Base-by-base conservation (phyloP, 92 coral and sea anemone species). In the Parazoanthus atlanticus region DNA sequence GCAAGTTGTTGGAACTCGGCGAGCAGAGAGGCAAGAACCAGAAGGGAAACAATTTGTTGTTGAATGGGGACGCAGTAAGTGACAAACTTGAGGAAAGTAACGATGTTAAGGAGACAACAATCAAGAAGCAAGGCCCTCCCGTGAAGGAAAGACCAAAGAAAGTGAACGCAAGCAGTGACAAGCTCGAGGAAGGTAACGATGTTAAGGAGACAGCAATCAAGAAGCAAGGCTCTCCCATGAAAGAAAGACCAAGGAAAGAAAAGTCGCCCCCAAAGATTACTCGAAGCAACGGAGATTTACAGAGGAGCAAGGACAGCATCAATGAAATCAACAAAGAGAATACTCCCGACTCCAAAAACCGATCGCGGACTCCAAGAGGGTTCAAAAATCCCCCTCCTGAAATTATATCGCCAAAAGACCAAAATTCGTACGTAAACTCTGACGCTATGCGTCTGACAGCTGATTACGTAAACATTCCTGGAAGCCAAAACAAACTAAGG, bases 391-490 rank as follows among this genome's bases (percentile, higher is more conserved):
- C 98, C 13, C 98, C 98, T 32, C 94, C 89, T 70, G 90, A 91
- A 28, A 65, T 89, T 49, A 81, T 88, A 13, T 86, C 91, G 10
- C 94, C 96, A 33, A 79, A 76, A 34, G 91, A 54, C 74, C 84
- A 30, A 58, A 89, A 26, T 78, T 49, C 65, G 89, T 84, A 49
- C 65, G 87, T 84, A 3, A 84, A 84, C 61, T 65, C 43, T 9
- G 84, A 80, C 71, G 84, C 67, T 67, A 80, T 80, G 1, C 28
- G 16, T 19, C n/a, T 21, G 8, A 23, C 90, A 7, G 95, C 86
- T 8, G 93, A 92, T 5, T 95, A 95, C 86, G 98, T 95, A 0
- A 95, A 95, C 72, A 88, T 95, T 3, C 91, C 92, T 16, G 98
- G 91, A 23, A 82, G 84, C 65, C 64, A 47, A 31, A 85, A 49